A percentile compares a stretch with the other conserved stretches of the same genome.
Evolutionary conservation across 2,888 invertebrate genomes (phyloP).

Genomic region (Netelia melanura): DNA sequence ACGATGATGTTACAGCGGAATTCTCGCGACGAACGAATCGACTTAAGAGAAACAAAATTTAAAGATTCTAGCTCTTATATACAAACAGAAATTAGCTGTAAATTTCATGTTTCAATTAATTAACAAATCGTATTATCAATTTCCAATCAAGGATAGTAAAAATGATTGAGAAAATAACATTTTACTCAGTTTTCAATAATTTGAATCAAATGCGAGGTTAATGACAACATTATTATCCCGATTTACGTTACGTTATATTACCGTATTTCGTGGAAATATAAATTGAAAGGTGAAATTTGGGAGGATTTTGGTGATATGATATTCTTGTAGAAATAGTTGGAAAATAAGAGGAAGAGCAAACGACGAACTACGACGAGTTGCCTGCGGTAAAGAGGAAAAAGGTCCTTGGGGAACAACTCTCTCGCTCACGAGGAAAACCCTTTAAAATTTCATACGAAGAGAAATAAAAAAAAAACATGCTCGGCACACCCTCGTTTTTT

Average conservation of each 20-base stretch:
- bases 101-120: too few species aligned
- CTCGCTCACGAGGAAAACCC: conserved; percentile 46
- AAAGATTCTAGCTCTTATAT: background rate
- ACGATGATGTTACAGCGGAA: conserved; percentile 21
- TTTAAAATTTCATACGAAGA: conserved; percentile 65
- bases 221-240: background rate
- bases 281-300: conserved; percentile 42
- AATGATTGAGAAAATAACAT: background rate
- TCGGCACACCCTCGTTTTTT: conserved; percentile 53
- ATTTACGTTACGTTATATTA: background rate
- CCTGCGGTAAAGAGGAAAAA: conserved; percentile 65
- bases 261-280: conserved; percentile 7
- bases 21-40: background rate
- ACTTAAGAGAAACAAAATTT: background rate
- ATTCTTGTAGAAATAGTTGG: conserved; percentile 8
- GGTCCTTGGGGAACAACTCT: conserved; percentile 64
- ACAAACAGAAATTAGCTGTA: background rate
- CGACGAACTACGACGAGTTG: conserved; percentile 27
- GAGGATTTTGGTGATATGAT: conserved; percentile 40
- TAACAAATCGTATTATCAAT: background rate
- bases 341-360: conserved; percentile 19
- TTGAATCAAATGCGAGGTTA: background rate
- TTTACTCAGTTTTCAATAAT: background rate
- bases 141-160: background rate
- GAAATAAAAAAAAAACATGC: conserved; percentile 44